Conservation (phyloP, 2,113 vertebrate genomes). For the Pleuronectes platessa region DNA sequence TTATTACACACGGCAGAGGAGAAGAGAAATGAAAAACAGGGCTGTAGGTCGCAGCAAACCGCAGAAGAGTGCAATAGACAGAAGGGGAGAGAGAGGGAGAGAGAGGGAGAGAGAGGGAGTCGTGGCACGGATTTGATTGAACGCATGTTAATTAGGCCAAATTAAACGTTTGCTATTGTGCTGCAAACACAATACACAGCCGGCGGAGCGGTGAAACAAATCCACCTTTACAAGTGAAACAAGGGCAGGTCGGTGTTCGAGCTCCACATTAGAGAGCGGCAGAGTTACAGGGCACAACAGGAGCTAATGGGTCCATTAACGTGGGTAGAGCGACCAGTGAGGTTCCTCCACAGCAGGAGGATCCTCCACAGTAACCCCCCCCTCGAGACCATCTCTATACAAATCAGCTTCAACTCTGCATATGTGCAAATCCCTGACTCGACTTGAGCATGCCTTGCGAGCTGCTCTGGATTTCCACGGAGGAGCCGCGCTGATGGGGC, state of each 20-base stretch:
- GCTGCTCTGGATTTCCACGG: slow-evolving; percentile 54
- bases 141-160: slow-evolving; percentile 23
- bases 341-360: slow-evolving; percentile 40
- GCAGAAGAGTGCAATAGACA: slow-evolving; percentile 23
- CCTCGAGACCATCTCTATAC: slow-evolving; percentile 45
- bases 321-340: slow-evolving; percentile 42
- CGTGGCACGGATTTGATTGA: slow-evolving; percentile 2
- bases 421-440: slow-evolving; percentile 29
- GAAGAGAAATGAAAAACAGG: background rate
- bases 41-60: slow-evolving; percentile 28
- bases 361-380: slow-evolving; percentile 31
- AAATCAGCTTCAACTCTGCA: slow-evolving; percentile 44
- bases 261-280: slow-evolving; percentile 1
- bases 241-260: background rate
- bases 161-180: background rate
- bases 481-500: background rate
- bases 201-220: slow-evolving; percentile 4
- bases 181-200: background rate
- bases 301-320: slow-evolving; percentile 45
- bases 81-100: background rate
- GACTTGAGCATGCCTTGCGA: slow-evolving; percentile 14
- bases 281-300: slow-evolving; percentile 5
- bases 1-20: slow-evolving; percentile 50
- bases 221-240: background rate
- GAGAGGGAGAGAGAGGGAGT: background rate